Percentiles rank a stretch among this genome's conserved stretches.
Conservation (phyloP, 2,888 invertebrate species). For the Lymantria monacha region DNA sequence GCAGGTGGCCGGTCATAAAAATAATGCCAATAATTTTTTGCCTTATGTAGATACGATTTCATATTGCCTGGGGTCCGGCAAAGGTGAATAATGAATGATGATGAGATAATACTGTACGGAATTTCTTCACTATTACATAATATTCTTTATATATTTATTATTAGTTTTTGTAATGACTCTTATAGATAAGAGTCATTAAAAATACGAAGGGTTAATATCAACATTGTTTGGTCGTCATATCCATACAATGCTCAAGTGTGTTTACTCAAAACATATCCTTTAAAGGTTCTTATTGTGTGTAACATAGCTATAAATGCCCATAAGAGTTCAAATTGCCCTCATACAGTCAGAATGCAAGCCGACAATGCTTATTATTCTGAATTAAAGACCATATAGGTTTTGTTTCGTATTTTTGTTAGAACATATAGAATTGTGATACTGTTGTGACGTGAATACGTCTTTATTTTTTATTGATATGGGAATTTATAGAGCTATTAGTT, state of each 20-base stretch:
- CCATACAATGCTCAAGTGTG: constrained; percentile 66
- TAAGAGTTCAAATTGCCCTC: constrained; percentile 61
- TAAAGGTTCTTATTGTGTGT: constrained; percentile 53
- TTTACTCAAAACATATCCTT: constrained; percentile 75
- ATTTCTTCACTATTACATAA: no score
- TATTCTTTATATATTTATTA: no score
- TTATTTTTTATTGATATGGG: constrained; percentile 76
- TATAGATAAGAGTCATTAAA: no score
- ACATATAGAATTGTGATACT: constrained; percentile 53
- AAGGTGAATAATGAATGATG: no score
- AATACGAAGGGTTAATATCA: constrained; percentile 37
- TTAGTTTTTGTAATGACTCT: no score
- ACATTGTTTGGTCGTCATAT: constrained; percentile 37
- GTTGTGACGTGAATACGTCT: no score
- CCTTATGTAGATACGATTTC: no score
- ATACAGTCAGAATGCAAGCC: constrained; percentile 43
- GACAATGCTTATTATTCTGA: constrained; percentile 52
- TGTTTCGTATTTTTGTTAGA: constrained; percentile 67
- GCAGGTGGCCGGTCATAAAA: no score
- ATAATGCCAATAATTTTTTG: no score
- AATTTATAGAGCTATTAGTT: constrained; percentile 28
- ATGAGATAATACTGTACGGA: no score
- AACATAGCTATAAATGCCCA: constrained; percentile 56
- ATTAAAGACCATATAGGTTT: constrained; percentile 38
- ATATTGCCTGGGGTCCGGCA: no score